A percentile compares a stretch with the other conserved stretches of the same genome.
Conservation (phyloP, 1,140 invertebrate genomes). For the Brachionus angularis region DNA sequence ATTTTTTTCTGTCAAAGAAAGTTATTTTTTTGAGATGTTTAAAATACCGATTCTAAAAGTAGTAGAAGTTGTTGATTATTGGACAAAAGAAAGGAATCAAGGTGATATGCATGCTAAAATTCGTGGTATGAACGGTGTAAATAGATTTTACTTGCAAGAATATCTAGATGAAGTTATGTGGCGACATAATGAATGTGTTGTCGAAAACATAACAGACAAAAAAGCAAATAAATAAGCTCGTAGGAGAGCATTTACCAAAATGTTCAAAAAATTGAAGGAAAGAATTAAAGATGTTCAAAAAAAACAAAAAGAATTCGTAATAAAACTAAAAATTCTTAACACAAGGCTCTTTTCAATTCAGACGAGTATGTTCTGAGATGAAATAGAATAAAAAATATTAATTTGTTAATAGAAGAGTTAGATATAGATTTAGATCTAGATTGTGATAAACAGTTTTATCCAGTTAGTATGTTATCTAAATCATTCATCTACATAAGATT, state of each 20-base stretch:
- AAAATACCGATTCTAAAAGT: not conserved
- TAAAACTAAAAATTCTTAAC: no score
- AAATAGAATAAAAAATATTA: no score
- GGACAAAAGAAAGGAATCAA: not conserved
- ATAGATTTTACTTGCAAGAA: not conserved
- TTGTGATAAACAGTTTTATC: no score
- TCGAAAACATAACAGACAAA: not conserved
- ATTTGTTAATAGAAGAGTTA: no score
- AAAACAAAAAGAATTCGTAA: not conserved
- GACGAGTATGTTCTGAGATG: no score
- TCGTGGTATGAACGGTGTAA: not conserved
- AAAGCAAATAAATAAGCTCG: not conserved
- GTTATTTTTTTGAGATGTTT: not conserved
- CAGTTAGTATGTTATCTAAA: no score
- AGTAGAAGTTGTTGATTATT: not conserved
- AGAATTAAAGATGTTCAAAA: not conserved
- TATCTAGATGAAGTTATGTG: not conserved
- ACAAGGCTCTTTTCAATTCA: no score
- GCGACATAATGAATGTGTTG: not conserved
- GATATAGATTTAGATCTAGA: no score
- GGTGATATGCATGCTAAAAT: not conserved
- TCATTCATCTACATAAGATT: constrained; percentile 12
- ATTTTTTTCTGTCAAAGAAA: not conserved
- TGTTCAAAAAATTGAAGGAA: not conserved
- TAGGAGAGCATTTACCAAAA: not conserved